Conservation (phyloP, 2,888 invertebrate species). For the Tubiluchus corallicola region DNA sequence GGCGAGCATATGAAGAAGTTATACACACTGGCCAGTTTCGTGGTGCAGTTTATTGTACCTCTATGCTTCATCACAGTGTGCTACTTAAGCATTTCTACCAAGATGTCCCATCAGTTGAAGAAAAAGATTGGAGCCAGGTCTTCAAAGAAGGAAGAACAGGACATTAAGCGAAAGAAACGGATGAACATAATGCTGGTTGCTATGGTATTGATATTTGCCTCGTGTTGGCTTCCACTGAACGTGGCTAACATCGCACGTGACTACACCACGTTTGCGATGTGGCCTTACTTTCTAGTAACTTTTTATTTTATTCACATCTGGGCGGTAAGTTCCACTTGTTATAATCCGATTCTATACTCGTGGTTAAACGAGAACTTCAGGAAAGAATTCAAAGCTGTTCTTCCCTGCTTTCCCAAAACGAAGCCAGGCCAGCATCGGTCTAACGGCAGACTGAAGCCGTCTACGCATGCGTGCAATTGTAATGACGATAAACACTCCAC, state of each 20-base stretch:
- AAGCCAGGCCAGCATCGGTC: too few species aligned
- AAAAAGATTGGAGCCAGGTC: constrained; percentile 27
- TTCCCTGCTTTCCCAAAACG: constrained; percentile 26
- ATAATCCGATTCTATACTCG: constrained; percentile 83
- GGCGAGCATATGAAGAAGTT: constrained; percentile 49
- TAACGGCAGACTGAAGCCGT: too few species aligned
- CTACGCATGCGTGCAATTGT: too few species aligned
- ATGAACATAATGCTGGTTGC: constrained; percentile 93
- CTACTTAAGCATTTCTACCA: constrained; percentile 71
- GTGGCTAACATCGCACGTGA: constrained; percentile 54
- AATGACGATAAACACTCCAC: too few species aligned
- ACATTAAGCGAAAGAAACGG: constrained; percentile 66
- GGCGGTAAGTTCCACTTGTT: constrained; percentile 83
- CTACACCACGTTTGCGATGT: constrained; percentile 26
- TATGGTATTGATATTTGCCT: constrained; percentile 84
- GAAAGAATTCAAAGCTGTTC: constrained; percentile 50
- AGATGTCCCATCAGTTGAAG: neutral
- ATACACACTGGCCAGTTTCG: constrained; percentile 70
- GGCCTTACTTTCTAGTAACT: constrained; percentile 64
- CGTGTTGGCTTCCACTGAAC: constrained; percentile 68
- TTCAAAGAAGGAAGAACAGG: constrained; percentile 68
- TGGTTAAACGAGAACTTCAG: constrained; percentile 89
- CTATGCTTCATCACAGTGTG: constrained; percentile 83
- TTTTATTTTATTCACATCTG: constrained; percentile 75
- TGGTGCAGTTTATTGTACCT: constrained; percentile 81